phyloP scores from a whole-genome alignment of 2,113 vertebrate species.

The Haemorhous mexicanus region DNA sequence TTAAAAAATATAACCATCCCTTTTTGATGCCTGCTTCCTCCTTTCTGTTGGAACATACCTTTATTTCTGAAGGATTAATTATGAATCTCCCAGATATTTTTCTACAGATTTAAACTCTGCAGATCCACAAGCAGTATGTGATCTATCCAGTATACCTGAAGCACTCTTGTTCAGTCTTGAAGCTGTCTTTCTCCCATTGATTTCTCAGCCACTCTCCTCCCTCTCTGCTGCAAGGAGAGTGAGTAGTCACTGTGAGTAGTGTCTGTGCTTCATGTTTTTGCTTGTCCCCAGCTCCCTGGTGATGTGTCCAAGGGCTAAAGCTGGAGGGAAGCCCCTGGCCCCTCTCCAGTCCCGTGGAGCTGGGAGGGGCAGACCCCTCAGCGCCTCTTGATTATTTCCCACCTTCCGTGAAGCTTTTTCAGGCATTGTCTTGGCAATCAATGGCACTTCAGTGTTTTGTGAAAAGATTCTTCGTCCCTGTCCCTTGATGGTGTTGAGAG shows the following conservation, averaged over 20 bases:
- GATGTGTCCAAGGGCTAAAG: not conserved
- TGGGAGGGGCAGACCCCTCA: not conserved
- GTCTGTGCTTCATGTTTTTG: not conserved
- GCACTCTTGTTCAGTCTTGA: not conserved
- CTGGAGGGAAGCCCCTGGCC: not conserved
- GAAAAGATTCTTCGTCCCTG: slow-evolving; percentile 6
- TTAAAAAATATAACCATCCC: not conserved
- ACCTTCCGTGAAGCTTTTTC: slow-evolving; percentile 25
- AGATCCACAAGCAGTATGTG: not conserved
- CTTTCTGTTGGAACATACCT: not conserved
- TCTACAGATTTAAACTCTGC: not conserved
- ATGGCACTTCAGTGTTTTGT: slow-evolving; percentile 62
- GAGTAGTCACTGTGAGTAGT: fast-evolving
- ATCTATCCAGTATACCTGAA: not conserved
- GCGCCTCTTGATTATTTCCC: not conserved
- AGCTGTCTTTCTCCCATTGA: not conserved
- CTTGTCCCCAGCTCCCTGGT: not conserved
- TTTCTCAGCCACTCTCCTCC: not conserved
- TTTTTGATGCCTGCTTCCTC: not conserved
- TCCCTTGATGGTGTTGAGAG: slow-evolving; percentile 52
- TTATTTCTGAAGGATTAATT: not conserved
- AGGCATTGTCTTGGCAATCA: slow-evolving; percentile 63
- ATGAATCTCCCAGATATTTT: not conserved
- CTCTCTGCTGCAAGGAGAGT: not conserved
- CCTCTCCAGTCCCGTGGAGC: not conserved